Percentiles rank a stretch among this genome's conserved stretches.
Conservation (phyloP, 2,797 vertebrate species). For the Aplochiton taeniatus region DNA sequence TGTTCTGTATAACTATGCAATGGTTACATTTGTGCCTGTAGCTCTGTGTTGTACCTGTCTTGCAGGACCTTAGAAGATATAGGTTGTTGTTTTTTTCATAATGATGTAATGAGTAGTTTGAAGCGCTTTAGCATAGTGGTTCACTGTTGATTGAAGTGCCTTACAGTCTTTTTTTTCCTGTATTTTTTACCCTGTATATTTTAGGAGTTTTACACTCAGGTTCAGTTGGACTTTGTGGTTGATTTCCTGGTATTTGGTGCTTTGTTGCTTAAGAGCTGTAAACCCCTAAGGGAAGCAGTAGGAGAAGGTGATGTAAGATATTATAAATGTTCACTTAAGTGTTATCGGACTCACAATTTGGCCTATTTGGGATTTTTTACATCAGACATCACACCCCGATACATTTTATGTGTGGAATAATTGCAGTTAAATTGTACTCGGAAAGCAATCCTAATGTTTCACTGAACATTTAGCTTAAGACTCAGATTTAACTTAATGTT, state of each 20-base stretch:
- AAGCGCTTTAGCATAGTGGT: slow-evolving; percentile 34
- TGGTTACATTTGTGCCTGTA: slow-evolving; percentile 75
- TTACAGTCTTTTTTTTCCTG: slow-evolving; percentile 57
- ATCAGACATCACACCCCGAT: too few species aligned
- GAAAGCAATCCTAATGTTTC: slow-evolving; percentile 35
- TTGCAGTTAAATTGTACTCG: slow-evolving; percentile 7
- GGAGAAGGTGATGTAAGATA: slow-evolving; percentile 1
- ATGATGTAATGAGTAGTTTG: slow-evolving; percentile 57
- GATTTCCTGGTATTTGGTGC: slow-evolving; percentile 46
- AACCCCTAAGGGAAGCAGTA: slow-evolving; percentile 23
- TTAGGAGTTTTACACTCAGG: slow-evolving; percentile 34
- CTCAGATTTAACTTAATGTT: slow-evolving; percentile 60
- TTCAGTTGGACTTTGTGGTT: slow-evolving; percentile 31
- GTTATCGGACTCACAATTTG: too few species aligned
- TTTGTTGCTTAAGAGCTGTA: slow-evolving; percentile 35
- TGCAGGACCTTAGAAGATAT: slow-evolving; percentile 56
- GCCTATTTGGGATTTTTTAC: too few species aligned
- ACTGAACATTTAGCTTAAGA: slow-evolving; percentile 33
- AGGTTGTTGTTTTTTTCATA: slow-evolving; percentile 62
- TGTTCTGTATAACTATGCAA: slow-evolving; percentile 88
- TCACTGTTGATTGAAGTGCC: slow-evolving; percentile 69
- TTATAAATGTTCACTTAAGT: too few species aligned
- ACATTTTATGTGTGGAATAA: slow-evolving; percentile 12
- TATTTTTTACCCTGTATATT: slow-evolving; percentile 17
- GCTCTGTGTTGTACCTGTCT: slow-evolving; percentile 72